Evolutionary conservation across 30 jellyfish, hydroid and myxozoan species (phyloP), one percentile per base, ranked within the genome.

Genomic region (Cassiopea xamachana): DNA sequence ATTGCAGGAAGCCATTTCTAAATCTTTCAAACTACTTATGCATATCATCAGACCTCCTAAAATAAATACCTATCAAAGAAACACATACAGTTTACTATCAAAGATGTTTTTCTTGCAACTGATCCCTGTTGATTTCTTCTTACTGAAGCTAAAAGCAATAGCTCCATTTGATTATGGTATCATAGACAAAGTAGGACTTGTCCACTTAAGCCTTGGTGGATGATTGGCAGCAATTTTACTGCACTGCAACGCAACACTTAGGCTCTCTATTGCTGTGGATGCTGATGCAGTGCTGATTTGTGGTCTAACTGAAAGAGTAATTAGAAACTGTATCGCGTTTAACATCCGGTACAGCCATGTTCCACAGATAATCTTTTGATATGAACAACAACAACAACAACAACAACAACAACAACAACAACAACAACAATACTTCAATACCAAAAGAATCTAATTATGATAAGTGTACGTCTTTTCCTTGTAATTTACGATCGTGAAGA

Each of bases 61-160:
- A 55, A 55, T 6, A 55, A 10, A 55, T 3, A 55, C 12, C 64
- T 55, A 55, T 6, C 12, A 55, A 10, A 55, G 10, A 55, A 3
- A 55, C 12, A 71, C 80, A 7, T 43, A 71, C 80, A 71, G 15
- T 71, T 19, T 15, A 71, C 80, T 71, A 55, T 71, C 51, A 71
- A 71, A 7, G 80, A 14, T 71, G 80, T 71, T 71, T 0, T 43
- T 18, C 0, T 71, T 27, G 80, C 51, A 17, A 17, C 27, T 19
- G 55, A 2, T 71, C 80, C 80, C 0, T 71, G 18, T 16, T 71
- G 17, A 71, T 71, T 19, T 43, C 80, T 71, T 2, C 27, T n/a
- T 71, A 71, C 51, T n/a, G 74, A 64, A 2, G 15, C 6, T 64
- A 64, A 17, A 17, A 5, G 8, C 39, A 64, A 17, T 17, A 2